Conservation (phyloP, 2,113 vertebrate genomes). For the Ifrita kowaldi region DNA sequence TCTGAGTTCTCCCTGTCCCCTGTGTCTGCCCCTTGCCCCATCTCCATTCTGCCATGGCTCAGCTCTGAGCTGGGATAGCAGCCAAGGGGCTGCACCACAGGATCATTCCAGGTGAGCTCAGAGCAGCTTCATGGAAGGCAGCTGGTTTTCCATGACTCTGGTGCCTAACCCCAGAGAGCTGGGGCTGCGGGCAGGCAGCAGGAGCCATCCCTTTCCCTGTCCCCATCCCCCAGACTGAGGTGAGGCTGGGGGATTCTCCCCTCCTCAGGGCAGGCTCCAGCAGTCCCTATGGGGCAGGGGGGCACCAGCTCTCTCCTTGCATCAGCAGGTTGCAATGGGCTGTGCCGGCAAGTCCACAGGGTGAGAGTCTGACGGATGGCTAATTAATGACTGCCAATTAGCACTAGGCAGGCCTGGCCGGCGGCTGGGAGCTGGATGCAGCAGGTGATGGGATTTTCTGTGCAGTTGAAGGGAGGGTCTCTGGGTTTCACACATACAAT, state of each 20-base stretch:
- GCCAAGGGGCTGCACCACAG: not conserved
- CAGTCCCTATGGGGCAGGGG: accelerated
- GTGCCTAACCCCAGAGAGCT: not conserved
- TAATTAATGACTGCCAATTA: conserved; percentile 20
- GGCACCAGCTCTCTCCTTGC: not conserved
- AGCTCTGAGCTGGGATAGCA: not conserved
- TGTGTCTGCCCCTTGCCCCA: accelerated
- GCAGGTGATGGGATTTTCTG: not conserved
- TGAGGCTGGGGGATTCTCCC: not conserved
- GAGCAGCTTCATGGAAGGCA: not conserved
- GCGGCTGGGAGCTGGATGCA: not conserved
- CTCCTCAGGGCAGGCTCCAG: not conserved
- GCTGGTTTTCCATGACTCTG: not conserved
- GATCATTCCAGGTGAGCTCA: not conserved
- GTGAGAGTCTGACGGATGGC: not conserved
- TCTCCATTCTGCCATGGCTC: not conserved
- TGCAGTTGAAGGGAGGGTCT: not conserved
- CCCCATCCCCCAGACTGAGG: too few relatives aligned
- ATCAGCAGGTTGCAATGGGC: not conserved
- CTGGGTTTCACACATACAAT: not conserved
- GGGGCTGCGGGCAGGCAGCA: not conserved
- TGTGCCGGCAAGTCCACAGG: not conserved
- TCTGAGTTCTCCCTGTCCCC: not conserved
- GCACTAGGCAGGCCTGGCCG: not conserved
- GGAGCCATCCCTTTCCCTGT: not conserved